Percentiles rank a stretch among this genome's conserved stretches.
phyloP scores from a whole-genome alignment of 1,140 invertebrate genomes.

The Plodia interpunctella region DNA sequence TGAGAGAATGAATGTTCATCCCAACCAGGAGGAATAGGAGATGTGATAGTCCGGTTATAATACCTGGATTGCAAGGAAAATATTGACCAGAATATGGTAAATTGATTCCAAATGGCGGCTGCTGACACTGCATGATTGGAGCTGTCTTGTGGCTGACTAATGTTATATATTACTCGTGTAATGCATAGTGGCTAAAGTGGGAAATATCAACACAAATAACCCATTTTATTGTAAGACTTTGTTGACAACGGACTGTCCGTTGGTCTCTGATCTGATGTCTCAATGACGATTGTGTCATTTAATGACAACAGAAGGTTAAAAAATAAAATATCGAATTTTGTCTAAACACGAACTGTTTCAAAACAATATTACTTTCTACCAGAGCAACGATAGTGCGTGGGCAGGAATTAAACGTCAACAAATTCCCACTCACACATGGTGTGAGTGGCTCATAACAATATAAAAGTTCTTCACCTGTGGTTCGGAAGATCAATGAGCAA shows the following conservation, averaged over 20 bases:
- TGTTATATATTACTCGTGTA: neutral
- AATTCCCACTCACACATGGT: no score
- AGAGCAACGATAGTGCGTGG: no score
- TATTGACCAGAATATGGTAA: constrained; percentile 25
- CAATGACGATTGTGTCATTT: neutral
- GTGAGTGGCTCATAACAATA: no score
- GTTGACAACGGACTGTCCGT: neutral
- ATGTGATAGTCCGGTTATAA: no score
- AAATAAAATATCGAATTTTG: neutral
- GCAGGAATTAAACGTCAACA: no score
- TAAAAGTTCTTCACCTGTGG: no score
- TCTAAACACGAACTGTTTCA: no score
- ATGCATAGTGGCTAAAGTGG: constrained; percentile 3
- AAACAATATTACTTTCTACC: no score
- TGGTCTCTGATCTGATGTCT: neutral
- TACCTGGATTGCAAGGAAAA: constrained; percentile 20
- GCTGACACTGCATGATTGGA: constrained; percentile 41
- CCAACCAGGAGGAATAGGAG: neutral
- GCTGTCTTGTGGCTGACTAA: neutral
- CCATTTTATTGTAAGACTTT: constrained; percentile 2
- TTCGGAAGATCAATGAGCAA: no score
- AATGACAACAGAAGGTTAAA: neutral
- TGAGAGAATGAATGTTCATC: neutral
- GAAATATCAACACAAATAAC: neutral
- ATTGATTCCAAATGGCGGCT: constrained; percentile 25